Percentiles rank a stretch among this genome's conserved stretches.
Evolutionary conservation across 2,113 vertebrate species (phyloP).

Genomic region (Psittacus erithacus): DNA sequence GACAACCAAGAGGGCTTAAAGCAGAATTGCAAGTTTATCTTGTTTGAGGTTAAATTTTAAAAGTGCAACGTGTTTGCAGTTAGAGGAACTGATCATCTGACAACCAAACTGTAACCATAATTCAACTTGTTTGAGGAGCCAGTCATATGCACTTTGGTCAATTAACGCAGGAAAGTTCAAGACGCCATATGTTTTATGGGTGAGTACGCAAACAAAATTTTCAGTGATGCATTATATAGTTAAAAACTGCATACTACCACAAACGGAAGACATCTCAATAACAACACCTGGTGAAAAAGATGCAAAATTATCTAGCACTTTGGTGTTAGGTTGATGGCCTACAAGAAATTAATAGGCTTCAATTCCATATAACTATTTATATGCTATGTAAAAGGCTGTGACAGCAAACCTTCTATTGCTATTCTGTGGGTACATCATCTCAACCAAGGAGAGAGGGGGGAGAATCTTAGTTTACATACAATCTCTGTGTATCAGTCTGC

Average conservation of each 20-base stretch:
- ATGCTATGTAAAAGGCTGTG: background rate
- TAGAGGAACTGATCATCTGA: background rate
- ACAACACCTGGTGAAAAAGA: background rate
- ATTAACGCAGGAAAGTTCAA: background rate
- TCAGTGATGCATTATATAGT: background rate
- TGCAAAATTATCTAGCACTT: background rate
- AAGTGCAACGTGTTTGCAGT: background rate
- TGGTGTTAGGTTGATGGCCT: background rate
- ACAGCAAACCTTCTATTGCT: background rate
- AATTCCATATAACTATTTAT: background rate
- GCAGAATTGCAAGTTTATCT: background rate
- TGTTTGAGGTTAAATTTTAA: background rate
- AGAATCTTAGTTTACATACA: background rate
- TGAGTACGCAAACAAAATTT: background rate
- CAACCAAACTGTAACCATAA: background rate
- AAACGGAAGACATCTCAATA: background rate
- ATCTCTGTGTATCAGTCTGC: background rate
- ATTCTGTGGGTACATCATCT: background rate
- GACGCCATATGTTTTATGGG: background rate
- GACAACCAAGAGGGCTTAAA: background rate
- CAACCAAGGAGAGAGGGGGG: background rate
- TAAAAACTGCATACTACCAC: background rate
- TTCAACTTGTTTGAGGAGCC: background rate
- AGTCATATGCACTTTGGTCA: background rate
- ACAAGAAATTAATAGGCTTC: background rate